A percentile compares a stretch with the other conserved stretches of the same genome.
Conservation (phyloP, 2,888 invertebrate species). For the Phasia obesa region DNA sequence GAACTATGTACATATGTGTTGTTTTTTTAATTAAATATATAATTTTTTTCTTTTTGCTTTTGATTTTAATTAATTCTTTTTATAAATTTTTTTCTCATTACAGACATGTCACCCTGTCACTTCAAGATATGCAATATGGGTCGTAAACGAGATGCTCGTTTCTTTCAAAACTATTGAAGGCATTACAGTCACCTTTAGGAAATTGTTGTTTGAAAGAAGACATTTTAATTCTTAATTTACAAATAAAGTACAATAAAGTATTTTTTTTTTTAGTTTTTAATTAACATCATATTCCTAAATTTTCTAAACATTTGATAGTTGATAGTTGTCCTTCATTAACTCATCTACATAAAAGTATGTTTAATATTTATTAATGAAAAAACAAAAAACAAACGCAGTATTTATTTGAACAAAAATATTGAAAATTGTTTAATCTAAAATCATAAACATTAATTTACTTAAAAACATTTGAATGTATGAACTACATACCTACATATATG, state of each 20-base stretch:
- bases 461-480: background rate
- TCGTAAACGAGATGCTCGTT: conserved; percentile 83
- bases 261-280: conserved; percentile 45
- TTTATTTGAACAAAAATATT: conserved; percentile 52
- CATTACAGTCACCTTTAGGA: background rate
- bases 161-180: conserved; percentile 55
- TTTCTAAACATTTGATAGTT: conserved; percentile 10
- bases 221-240: conserved; percentile 7
- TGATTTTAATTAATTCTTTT: background rate
- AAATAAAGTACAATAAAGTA: conserved; percentile 53
- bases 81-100: conserved; percentile 74
- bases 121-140: conserved; percentile 89
- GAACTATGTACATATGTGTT: too few species aligned
- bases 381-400: conserved; percentile 44
- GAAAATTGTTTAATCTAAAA: conserved; percentile 10
- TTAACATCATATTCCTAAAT: conserved; percentile 10
- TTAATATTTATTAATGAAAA: conserved; percentile 34
- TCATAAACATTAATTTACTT: conserved; percentile 16
- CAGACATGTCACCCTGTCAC: conserved; percentile 87
- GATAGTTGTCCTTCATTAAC: background rate
- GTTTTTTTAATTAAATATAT: too few species aligned
- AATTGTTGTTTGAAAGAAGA: background rate
- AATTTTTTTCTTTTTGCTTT: background rate
- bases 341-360: conserved; percentile 25
- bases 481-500: background rate